phyloP scores from a whole-genome alignment of 2,888 invertebrate species.

The Calliphora vomitoria region DNA sequence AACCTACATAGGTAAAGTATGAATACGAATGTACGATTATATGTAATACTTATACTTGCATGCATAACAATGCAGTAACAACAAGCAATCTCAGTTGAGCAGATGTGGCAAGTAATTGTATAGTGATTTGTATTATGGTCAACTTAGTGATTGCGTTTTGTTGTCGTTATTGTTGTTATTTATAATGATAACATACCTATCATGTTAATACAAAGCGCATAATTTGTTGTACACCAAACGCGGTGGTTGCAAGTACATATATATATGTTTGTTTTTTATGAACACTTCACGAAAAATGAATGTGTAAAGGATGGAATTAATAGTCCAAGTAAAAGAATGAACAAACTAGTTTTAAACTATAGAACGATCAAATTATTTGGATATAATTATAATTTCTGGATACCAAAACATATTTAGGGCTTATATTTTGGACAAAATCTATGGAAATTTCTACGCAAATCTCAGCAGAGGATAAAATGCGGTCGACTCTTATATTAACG shows the following conservation, averaged over 20 bases:
- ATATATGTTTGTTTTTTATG: neutral
- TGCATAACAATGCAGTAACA: slow-evolving; percentile 41
- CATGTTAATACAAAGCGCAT: slow-evolving; percentile 64
- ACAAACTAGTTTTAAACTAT: no score
- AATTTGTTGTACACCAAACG: slow-evolving; percentile 56
- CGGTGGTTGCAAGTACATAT: neutral
- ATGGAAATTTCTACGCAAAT: no score
- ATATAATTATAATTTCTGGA: no score
- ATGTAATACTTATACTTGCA: neutral
- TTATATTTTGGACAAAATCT: no score
- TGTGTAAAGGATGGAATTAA: neutral
- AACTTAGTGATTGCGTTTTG: slow-evolving; percentile 67
- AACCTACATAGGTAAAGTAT: slow-evolving; percentile 9
- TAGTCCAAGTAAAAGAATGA: no score
- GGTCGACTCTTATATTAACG: no score
- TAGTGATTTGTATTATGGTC: slow-evolving; percentile 72
- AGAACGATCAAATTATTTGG: no score
- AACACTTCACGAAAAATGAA: slow-evolving; percentile 10
- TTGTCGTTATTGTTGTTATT: slow-evolving; percentile 70
- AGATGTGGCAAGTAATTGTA: slow-evolving; percentile 73
- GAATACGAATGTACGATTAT: neutral
- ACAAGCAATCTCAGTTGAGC: slow-evolving; percentile 55
- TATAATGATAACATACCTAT: slow-evolving; percentile 69
- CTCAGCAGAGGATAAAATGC: no score
- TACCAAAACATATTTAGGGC: no score